phyloP scores from a whole-genome alignment of 2,888 invertebrate genomes.

The Phasia obesa region DNA sequence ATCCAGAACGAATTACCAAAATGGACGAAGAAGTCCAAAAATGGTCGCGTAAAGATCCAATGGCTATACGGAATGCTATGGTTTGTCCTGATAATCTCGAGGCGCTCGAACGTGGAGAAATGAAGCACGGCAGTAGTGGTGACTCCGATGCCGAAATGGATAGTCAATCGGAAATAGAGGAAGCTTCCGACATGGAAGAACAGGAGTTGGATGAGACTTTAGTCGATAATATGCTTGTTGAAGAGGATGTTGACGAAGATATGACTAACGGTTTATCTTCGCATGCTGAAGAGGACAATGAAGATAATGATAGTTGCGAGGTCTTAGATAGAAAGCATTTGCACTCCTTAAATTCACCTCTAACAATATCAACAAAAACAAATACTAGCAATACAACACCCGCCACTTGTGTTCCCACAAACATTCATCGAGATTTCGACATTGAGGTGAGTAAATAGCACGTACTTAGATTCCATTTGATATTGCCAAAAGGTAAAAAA shows the following conservation, averaged over 20 bases:
- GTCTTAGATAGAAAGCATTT: constrained; percentile 43
- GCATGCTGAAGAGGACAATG: constrained; percentile 71
- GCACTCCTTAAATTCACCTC: constrained; percentile 35
- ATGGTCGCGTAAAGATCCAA: constrained; percentile 97
- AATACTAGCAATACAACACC: constrained; percentile 52
- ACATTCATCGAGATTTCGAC: constrained; percentile 83
- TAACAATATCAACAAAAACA: constrained; percentile 37
- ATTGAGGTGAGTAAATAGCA: constrained; percentile 83
- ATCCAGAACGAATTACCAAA: constrained; percentile 95
- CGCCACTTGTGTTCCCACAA: constrained; percentile 74
- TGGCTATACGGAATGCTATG: constrained; percentile 96
- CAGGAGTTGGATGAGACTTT: constrained; percentile 84
- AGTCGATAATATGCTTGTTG: constrained; percentile 82
- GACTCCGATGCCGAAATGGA: constrained; percentile 85
- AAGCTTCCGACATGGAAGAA: constrained; percentile 84
- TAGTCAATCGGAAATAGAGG: constrained; percentile 82
- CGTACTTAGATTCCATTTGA: no score
- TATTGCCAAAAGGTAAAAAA: no score
- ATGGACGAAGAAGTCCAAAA: constrained; percentile 99
- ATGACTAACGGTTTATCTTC: constrained; percentile 77
- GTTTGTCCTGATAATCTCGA: constrained; percentile 94
- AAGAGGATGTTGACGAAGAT: constrained; percentile 82
- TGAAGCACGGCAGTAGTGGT: constrained; percentile 89
- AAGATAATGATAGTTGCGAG: constrained; percentile 62
- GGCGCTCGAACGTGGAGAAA: constrained; percentile 92